These are phyloP conservation scores for Chrysomallon squamiferum DNA, from an alignment of 1,140 invertebrate species.

Conservation along the genomic window DNA sequence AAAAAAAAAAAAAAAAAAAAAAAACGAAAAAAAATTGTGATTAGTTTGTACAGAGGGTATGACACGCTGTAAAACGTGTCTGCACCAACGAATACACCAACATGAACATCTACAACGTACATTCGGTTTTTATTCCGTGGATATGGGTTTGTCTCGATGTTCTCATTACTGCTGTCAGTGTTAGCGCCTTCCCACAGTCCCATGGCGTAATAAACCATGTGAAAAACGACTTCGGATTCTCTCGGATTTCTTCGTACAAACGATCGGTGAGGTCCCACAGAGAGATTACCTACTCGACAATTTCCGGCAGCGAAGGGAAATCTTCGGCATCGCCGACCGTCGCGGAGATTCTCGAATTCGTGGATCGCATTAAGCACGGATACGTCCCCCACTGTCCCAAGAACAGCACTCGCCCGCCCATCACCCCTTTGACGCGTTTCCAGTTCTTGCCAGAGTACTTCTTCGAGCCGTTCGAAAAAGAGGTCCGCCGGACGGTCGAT, in stretches of 20 bases:
- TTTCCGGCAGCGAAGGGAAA: background rate
- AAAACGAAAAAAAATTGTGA: too few relatives aligned
- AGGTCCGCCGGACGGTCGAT: conserved; percentile 31
- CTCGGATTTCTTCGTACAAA: background rate
- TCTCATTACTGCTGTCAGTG: background rate
- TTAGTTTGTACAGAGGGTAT: too few relatives aligned
- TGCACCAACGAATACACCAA: too few relatives aligned
- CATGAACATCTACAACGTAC: too few relatives aligned
- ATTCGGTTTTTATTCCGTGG: too few relatives aligned
- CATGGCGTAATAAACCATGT: too few relatives aligned
- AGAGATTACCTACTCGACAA: conserved; percentile 4
- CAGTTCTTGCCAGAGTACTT: conserved; percentile 17
- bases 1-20: too few relatives aligned
- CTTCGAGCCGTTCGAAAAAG: conserved; percentile 18
- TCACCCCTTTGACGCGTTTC: conserved; percentile 7
- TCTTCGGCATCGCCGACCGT: background rate
- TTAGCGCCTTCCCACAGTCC: background rate
- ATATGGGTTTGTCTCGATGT: background rate
- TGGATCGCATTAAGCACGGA: conserved; percentile 1
- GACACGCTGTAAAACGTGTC: too few relatives aligned
- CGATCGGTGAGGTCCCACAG: background rate
- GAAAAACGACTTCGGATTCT: too few relatives aligned
- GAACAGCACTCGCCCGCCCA: background rate
- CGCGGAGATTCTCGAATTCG: conserved; percentile 9
- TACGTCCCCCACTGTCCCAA: background rate